Evolutionary conservation across 2,113 vertebrate genomes (phyloP).

Genomic region (Collichthys lucidus): DNA sequence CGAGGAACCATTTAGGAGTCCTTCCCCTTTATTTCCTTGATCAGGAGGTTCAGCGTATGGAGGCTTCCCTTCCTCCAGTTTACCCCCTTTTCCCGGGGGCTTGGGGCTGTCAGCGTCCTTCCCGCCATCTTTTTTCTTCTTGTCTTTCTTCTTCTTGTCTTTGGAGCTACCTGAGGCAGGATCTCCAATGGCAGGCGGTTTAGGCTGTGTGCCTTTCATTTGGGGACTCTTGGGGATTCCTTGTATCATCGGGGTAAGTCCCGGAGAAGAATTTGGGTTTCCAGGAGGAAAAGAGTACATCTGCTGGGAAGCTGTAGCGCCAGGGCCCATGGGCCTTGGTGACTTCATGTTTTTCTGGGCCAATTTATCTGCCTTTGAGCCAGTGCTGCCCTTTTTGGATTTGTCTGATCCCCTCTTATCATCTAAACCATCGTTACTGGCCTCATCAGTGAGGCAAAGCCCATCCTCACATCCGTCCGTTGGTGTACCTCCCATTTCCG

Average conservation of each 20-base stretch:
- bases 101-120: conserved; percentile 95
- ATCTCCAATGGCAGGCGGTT: conserved; percentile 92
- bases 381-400: conserved; percentile 88
- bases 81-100: conserved; percentile 89
- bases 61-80: conserved; percentile 93
- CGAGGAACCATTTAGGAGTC: conserved; percentile 93
- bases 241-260: conserved; percentile 90
- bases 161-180: conserved; percentile 91
- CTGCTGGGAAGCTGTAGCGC: conserved; percentile 85
- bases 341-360: conserved; percentile 94
- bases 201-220: conserved; percentile 95
- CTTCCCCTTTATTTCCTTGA: conserved; percentile 88
- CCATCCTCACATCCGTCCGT: conserved; percentile 95
- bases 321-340: conserved; percentile 89
- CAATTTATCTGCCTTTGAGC: conserved; percentile 90
- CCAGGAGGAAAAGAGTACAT: conserved; percentile 93
- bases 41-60: conserved; percentile 91
- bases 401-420: conserved; percentile 92
- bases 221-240: conserved; percentile 96
- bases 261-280: conserved; percentile 88
- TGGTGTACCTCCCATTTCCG: conserved; percentile 86
- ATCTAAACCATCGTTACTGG: conserved; percentile 95
- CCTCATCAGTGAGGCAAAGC: conserved; percentile 91
- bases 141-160: conserved; percentile 99
- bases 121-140: conserved; percentile 93